Percentiles rank a stretch among this genome's conserved stretches.
Conservation (phyloP, 2,888 invertebrate species). For the Copidosoma aretas region DNA sequence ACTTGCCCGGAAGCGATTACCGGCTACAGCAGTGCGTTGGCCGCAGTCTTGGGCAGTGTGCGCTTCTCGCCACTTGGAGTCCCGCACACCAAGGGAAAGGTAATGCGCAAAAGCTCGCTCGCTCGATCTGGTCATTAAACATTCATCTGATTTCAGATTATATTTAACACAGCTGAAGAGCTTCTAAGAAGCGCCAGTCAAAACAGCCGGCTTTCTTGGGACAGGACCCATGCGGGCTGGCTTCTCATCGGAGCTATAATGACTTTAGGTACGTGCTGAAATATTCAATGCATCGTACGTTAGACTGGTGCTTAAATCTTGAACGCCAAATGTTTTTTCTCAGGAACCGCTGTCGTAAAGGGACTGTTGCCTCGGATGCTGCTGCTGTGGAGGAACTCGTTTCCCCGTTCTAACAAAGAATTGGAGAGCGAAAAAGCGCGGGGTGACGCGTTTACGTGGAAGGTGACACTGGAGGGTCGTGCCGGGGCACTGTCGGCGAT, state of each 20-base stretch:
- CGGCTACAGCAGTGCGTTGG: slow-evolving; percentile 92
- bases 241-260: slow-evolving; percentile 94
- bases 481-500: slow-evolving; percentile 96
- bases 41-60: slow-evolving; percentile 92
- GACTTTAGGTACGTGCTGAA: slow-evolving; percentile 76
- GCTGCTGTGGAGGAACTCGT: slow-evolving; percentile 95
- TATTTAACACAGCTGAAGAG: slow-evolving; percentile 97
- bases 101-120: slow-evolving; percentile 55
- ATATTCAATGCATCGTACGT: background rate
- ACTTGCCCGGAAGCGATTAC: slow-evolving; percentile 88
- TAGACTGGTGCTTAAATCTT: background rate
- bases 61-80: slow-evolving; percentile 90
- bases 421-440: slow-evolving; percentile 95
- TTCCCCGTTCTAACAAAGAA: slow-evolving; percentile 95
- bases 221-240: slow-evolving; percentile 98
- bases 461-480: slow-evolving; percentile 93
- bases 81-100: slow-evolving; percentile 96
- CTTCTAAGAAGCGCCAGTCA: slow-evolving; percentile 94
- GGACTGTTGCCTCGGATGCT: slow-evolving; percentile 92
- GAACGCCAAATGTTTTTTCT: slow-evolving; percentile 3
- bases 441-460: slow-evolving; percentile 99
- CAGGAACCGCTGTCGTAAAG: slow-evolving; percentile 89
- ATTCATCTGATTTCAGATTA: slow-evolving; percentile 64
- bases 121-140: background rate
- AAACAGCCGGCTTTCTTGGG: slow-evolving; percentile 92